phyloP scores from a whole-genome alignment of 2,888 invertebrate species.

The Scotopteryx bipunctaria region DNA sequence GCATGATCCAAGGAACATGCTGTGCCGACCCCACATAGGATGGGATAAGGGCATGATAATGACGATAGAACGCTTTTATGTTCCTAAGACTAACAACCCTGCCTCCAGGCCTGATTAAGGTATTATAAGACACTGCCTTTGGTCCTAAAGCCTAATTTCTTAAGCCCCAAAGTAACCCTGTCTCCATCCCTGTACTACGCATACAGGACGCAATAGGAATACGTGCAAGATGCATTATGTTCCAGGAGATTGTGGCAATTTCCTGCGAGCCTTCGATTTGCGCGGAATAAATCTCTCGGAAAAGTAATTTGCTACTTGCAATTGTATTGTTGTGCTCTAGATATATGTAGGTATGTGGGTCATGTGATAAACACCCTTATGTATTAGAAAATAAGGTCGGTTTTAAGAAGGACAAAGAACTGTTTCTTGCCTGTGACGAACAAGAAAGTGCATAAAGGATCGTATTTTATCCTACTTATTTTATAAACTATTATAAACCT shows the following conservation, averaged over 20 bases:
- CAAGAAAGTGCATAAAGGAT: background rate
- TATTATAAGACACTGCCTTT: too few species aligned
- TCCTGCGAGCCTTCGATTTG: constrained; percentile 28
- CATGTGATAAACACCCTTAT: background rate
- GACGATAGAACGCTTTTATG: too few species aligned
- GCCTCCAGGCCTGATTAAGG: too few species aligned
- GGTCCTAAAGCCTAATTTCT: too few species aligned
- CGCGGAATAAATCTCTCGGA: background rate
- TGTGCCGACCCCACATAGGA: too few species aligned
- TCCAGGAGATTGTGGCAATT: constrained; percentile 28
- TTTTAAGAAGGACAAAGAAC: background rate
- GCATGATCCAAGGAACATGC: too few species aligned
- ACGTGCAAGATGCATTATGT: constrained; percentile 35
- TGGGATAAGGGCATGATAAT: too few species aligned
- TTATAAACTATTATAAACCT: too few species aligned
- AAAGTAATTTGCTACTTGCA: constrained; percentile 24
- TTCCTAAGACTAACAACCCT: too few species aligned
- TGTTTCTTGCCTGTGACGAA: background rate
- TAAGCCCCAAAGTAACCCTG: too few species aligned
- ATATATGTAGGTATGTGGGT: background rate
- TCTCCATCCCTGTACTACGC: constrained; percentile 3
- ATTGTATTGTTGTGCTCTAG: constrained; percentile 7
- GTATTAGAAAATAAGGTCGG: background rate
- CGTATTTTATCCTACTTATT: too few species aligned
- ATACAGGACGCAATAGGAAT: constrained; percentile 25